A percentile compares a stretch with the other conserved stretches of the same genome.
phyloP scores from a whole-genome alignment of 2,888 invertebrate genomes.

The Nycteola revayana region DNA sequence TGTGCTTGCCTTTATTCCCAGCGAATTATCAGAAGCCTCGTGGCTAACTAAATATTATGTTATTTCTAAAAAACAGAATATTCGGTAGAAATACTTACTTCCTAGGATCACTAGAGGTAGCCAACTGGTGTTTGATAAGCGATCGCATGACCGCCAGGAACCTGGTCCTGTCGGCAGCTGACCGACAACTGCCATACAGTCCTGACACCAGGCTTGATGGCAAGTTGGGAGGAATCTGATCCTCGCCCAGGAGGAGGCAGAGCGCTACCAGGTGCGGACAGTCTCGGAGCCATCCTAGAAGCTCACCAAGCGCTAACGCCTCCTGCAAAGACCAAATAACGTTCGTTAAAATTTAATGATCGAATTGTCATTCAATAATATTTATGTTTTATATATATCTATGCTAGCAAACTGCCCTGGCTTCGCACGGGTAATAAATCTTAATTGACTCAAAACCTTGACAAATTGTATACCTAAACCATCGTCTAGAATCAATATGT shows the following conservation, averaged over 20 bases:
- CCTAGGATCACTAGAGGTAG: conserved; percentile 62
- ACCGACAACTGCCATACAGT: conserved; percentile 68
- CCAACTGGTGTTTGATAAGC: conserved; percentile 70
- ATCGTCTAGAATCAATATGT: no score
- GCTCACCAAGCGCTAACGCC: conserved; percentile 65
- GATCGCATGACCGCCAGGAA: conserved; percentile 64
- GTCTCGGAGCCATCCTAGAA: conserved; percentile 73
- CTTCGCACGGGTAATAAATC: no score
- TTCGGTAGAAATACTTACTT: conserved; percentile 53
- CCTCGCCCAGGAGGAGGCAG: conserved; percentile 70
- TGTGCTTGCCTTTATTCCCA: no score
- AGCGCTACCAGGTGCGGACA: conserved; percentile 71
- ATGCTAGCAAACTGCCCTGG: no score
- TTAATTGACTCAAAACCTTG: no score
- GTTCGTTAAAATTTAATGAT: no score
- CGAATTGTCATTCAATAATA: no score
- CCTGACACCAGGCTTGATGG: conserved; percentile 65
- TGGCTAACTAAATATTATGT: no score
- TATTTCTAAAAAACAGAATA: no score
- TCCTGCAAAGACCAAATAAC: conserved; percentile 48
- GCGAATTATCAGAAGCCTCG: no score
- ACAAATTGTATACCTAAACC: no score
- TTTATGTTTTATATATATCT: no score
- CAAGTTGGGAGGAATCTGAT: conserved; percentile 61
- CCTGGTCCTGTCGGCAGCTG: conserved; percentile 54